Base-by-base conservation (phyloP, 2,888 invertebrate species). In the Ectemnius lituratus region DNA sequence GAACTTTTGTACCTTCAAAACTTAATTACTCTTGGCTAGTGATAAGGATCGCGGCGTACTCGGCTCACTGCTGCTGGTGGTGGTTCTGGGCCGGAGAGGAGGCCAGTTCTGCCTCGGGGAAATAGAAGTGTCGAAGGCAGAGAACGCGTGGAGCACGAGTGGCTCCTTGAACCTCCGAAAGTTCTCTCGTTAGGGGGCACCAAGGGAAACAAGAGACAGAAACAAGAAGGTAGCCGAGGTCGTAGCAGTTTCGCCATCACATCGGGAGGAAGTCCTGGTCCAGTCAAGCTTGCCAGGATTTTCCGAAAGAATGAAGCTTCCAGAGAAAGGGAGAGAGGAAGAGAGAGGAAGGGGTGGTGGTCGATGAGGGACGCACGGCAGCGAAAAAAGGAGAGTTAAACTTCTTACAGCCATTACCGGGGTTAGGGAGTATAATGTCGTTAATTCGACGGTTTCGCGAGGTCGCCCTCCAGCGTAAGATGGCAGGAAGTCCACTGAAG, bases 391-490 rank as follows among this genome's bases (percentile, higher is more conserved):
- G 67, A 65, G 73, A 75, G 76, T 58, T 84, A 82, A 85, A 81
- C 81, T 84, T 81, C 83, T 84, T 81, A 84, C 78, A 79, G 78
- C 84, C 85, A 86, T 86, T 87, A 87, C 78, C 79, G 70, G 75
- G 81, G 75, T 81, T 83, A 78, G 76, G 79, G 81, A 79, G 79
- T 83, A 79, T 85, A 85, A 85, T 82, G 80, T 85, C 83, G 83
- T 87, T 88, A 88, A 87, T 85, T 84, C 79, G 77, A 80, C 82
- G 80, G 87, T 88, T 85, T 83, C 81, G 76, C 79, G 73, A 78
- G 75, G 77, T 75, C 64, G 71, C 67, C 69, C 69, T 62, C 72
- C 60, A 65, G 73, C 60, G 67, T 67, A 76, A 78, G 76, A 76
- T 79, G 76, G 76, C 56, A 68, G 61, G 57, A 69, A 71, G 73